Evolutionary conservation across 1,140 invertebrate species (phyloP).

Genomic region (Bombus ignitus): DNA sequence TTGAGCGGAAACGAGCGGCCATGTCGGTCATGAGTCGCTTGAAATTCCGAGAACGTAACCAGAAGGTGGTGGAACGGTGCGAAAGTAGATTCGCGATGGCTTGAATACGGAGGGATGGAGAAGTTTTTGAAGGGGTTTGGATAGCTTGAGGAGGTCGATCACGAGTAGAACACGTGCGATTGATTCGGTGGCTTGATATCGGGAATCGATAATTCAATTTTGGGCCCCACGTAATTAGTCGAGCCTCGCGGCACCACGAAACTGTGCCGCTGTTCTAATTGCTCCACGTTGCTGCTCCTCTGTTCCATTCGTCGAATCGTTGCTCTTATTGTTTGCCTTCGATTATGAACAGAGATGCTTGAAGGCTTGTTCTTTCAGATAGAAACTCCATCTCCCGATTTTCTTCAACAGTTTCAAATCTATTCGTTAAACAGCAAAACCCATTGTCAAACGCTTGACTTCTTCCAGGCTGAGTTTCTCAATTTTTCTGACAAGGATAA

Average conservation of each 20-base stretch:
- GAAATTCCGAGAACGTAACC: slow-evolving; percentile 9
- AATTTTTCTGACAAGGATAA: too few relatives aligned
- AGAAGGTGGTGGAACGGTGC: not conserved
- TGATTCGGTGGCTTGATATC: slow-evolving; percentile 36
- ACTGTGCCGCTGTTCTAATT: slow-evolving; percentile 36
- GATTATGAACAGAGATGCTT: not conserved
- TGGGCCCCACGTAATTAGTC: slow-evolving; percentile 30
- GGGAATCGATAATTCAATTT: slow-evolving; percentile 52
- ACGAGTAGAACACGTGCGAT: slow-evolving; percentile 19
- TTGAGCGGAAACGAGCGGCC: not conserved
- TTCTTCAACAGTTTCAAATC: too few relatives aligned
- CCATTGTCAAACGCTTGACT: too few relatives aligned
- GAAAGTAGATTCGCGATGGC: not conserved
- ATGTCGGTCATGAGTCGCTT: slow-evolving; percentile 6
- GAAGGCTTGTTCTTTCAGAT: not conserved
- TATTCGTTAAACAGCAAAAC: too few relatives aligned
- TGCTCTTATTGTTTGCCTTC: not conserved
- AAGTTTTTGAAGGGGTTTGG: slow-evolving; percentile 17
- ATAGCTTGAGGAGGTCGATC: not conserved
- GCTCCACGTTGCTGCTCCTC: not conserved
- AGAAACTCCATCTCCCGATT: not conserved
- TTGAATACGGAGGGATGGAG: not conserved
- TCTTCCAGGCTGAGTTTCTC: too few relatives aligned
- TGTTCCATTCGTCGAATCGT: not conserved
- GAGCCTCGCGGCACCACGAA: slow-evolving; percentile 28